Evolutionary conservation across 2,888 invertebrate species (phyloP), one percentile per base, ranked within the genome.

Genomic region (Ochropleura leucogaster): DNA sequence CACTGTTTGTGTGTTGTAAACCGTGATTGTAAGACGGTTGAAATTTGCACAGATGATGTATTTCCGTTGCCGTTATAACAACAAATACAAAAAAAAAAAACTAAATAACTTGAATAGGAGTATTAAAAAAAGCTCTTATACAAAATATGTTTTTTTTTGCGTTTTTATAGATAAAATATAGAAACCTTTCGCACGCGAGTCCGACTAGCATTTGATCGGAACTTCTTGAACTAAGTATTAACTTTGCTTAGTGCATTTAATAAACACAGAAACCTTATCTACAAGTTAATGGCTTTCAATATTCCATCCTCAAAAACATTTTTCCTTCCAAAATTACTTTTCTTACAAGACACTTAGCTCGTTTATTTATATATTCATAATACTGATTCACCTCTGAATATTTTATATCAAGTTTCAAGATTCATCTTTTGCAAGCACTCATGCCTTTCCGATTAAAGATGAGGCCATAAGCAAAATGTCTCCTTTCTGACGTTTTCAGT

Each of bases 271-370:
- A 1, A 20, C 3, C 20, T 4, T 20, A 18, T 63, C 14, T 40
- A 20, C 8, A 55, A 49, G 55, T 9, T 55, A 72, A 55, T 62
- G 8, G 44, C 8, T 72, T 79, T 62, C n/a, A 16, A 44, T 10
- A 55, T 55, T 73, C 62, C 1, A 62, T 8, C 18, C 0, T 4
- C 4, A 18, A 18, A 44, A 73, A 42, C 10, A n/a, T 53, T 49
- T 76, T 63, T 49, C 30, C 73, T 7, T 16, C 1, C 12, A 57
- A 80, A 79, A 74, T 73, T 49, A 64, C 40, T 74, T 80, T 74
- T 63, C 18, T 9, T 44, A 7, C 53, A 40, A n/a, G n/a, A 47
- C 20, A 53, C 53, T 51, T 51, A 18, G 10, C 30, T 73, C 14
- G 40, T 9, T 40, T 67, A 57, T 66, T 47, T 49, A 30, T 30